Evolutionary conservation across 2,888 invertebrate species (phyloP).

Genomic region (Spialia ferax): DNA sequence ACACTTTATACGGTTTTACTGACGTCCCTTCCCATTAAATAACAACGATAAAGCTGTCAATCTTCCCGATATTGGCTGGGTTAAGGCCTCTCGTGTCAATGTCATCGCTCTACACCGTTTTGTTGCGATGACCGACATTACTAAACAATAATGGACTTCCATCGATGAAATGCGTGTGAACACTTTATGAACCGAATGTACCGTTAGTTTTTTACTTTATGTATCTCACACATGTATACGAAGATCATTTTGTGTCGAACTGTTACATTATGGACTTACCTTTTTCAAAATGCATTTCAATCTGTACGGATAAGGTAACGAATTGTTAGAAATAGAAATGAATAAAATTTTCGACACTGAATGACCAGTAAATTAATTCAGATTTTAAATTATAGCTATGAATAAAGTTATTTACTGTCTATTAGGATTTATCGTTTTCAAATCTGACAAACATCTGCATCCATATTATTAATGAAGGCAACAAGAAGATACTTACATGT

Average conservation of each 20-base stretch:
- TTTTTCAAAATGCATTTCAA: too few relatives aligned
- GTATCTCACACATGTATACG: background rate
- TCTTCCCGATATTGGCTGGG: slow-evolving; percentile 21
- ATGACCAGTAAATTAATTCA: too few relatives aligned
- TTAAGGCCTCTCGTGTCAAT: slow-evolving; percentile 27
- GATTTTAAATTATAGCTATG: too few relatives aligned
- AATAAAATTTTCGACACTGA: too few relatives aligned
- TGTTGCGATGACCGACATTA: slow-evolving; percentile 9
- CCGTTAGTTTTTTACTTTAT: background rate
- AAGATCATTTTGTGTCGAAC: background rate
- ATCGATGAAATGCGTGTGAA: background rate
- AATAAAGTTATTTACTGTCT: too few relatives aligned
- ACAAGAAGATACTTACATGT: too few relatives aligned
- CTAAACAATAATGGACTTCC: slow-evolving; percentile 15
- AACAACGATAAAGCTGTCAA: slow-evolving; percentile 29
- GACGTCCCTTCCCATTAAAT: slow-evolving; percentile 17
- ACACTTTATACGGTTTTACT: background rate
- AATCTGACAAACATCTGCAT: background rate
- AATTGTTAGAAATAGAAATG: too few relatives aligned
- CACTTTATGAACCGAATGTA: background rate
- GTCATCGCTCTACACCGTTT: slow-evolving; percentile 23
- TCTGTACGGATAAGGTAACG: too few relatives aligned
- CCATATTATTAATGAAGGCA: too few relatives aligned
- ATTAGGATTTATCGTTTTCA: background rate
- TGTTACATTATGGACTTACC: too few relatives aligned